These are phyloP conservation scores for Tetraneura akinire DNA, from an alignment of 1,140 invertebrate species.

Conservation along the genomic window DNA sequence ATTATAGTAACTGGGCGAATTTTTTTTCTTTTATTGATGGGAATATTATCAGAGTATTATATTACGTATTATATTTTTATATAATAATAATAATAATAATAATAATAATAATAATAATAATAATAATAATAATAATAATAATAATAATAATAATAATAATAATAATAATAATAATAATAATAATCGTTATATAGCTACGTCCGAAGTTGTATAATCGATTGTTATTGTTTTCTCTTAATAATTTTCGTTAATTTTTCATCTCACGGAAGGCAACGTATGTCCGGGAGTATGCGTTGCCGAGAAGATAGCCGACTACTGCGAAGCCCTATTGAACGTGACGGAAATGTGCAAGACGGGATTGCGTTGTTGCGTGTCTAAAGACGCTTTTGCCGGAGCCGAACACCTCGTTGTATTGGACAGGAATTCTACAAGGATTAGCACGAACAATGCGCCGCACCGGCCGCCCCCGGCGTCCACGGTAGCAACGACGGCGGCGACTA, in stretches of 20 bases:
- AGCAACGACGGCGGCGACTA: conserved; percentile 51
- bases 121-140: too few relatives aligned
- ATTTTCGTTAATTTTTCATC: not conserved
- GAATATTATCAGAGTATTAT: too few relatives aligned
- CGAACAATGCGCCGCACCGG: conserved; percentile 45
- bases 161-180: too few relatives aligned
- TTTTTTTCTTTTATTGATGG: not conserved
- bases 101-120: too few relatives aligned
- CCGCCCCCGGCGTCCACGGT: conserved; percentile 16
- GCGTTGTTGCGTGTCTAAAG: conserved; percentile 75
- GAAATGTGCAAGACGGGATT: conserved; percentile 71
- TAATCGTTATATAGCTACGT: not conserved
- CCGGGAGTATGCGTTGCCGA: conserved; percentile 81
- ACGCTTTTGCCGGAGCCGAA: conserved; percentile 69
- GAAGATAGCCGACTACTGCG: conserved; percentile 79
- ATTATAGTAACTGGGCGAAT: not conserved
- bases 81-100: too few relatives aligned
- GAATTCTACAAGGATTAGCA: conserved; percentile 59
- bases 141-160: too few relatives aligned
- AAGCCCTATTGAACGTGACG: conserved; percentile 72
- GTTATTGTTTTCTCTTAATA: too few relatives aligned
- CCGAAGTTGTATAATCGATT: not conserved
- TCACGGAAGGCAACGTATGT: conserved; percentile 59
- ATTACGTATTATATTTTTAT: too few relatives aligned
- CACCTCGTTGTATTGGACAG: conserved; percentile 70